phyloP scores from a whole-genome alignment of 2,797 vertebrate genomes.

The Paramormyrops hopkinsi region DNA sequence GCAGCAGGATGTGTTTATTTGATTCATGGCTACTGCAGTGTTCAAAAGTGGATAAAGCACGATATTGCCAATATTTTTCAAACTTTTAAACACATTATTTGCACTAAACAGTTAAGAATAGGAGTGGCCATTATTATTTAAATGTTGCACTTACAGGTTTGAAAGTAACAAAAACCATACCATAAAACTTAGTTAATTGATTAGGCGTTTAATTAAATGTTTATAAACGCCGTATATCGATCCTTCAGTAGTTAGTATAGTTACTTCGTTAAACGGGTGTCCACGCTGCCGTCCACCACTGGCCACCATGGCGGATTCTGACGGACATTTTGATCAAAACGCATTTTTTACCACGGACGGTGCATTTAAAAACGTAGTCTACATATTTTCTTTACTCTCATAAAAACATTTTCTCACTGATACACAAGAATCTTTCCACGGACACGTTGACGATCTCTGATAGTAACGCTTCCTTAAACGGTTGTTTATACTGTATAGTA shows the following conservation, averaged over 20 bases:
- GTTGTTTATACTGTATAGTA: background rate
- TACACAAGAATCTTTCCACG: background rate
- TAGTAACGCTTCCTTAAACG: background rate
- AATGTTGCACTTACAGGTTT: background rate
- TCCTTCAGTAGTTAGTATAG: background rate
- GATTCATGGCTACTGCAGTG: background rate
- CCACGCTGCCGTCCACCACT: background rate
- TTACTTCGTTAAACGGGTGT: background rate
- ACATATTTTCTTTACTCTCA: background rate
- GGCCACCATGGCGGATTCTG: background rate
- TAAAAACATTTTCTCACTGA: background rate
- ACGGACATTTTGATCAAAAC: background rate
- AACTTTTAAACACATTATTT: background rate
- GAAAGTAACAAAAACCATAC: background rate
- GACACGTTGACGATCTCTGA: background rate
- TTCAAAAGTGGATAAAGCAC: background rate
- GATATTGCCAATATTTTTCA: background rate
- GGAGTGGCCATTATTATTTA: background rate
- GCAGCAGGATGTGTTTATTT: background rate
- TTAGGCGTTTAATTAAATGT: background rate
- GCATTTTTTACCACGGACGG: background rate
- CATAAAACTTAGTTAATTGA: background rate
- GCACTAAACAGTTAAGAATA: background rate
- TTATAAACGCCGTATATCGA: background rate
- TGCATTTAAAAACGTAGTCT: background rate